A percentile compares a stretch with the other conserved stretches of the same genome.
phyloP scores from a whole-genome alignment of 2,888 invertebrate species.

The Caenorhabditis afra region DNA sequence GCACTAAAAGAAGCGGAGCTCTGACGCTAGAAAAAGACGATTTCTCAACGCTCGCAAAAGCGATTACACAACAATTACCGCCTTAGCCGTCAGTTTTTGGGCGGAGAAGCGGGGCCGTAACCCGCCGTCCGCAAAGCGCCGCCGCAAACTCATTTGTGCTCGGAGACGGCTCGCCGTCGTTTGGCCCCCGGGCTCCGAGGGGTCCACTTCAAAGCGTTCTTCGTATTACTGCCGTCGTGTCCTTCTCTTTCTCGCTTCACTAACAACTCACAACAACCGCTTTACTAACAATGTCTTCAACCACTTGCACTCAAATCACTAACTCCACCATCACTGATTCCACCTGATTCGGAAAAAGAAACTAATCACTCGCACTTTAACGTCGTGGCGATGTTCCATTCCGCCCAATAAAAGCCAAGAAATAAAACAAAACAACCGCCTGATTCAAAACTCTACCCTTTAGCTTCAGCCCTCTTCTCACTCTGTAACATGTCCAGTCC shows the following conservation, averaged over 20 bases:
- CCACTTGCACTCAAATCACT: conserved; percentile 5
- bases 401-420: background rate
- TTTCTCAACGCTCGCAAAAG: conserved; percentile 24
- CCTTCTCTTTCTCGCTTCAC: conserved; percentile 14
- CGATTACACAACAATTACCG: conserved; percentile 43
- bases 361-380: background rate
- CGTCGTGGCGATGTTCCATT: too few species aligned
- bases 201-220: conserved; percentile 7
- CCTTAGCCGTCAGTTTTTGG: conserved; percentile 35
- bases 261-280: conserved; percentile 34
- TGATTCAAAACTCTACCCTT: background rate
- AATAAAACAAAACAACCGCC: background rate
- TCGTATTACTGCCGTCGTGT: background rate
- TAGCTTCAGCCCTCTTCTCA: conserved; percentile 30
- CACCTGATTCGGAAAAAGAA: too few species aligned
- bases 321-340: background rate
- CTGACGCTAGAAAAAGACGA: conserved; percentile 3
- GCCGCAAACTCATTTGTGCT: conserved; percentile 1
- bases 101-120: background rate
- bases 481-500: conserved; percentile 17
- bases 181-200: background rate
- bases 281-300: conserved; percentile 12
- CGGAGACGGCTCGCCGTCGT: background rate
- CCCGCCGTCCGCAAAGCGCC: conserved; percentile 9
- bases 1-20: background rate